phyloP scores from a whole-genome alignment of 2,888 invertebrate species.

The Camponotus fellah region DNA sequence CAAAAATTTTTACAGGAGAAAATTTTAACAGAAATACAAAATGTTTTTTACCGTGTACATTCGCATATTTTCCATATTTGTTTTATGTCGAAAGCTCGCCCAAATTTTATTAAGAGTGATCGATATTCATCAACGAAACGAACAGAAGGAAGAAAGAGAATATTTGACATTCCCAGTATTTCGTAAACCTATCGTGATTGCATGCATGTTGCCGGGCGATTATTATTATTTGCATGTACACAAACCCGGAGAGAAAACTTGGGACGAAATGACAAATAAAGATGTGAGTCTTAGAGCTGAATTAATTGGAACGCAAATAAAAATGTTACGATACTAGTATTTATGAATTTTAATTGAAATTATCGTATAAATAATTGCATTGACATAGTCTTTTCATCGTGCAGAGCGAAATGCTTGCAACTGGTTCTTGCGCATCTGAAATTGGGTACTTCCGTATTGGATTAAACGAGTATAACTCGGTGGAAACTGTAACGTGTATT shows the following conservation, averaged over 20 bases:
- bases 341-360: not conserved
- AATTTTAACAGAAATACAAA: too few relatives aligned
- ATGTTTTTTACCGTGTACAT: too few relatives aligned
- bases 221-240: conserved; percentile 88
- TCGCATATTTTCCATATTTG: not conserved
- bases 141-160: conserved; percentile 48
- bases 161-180: conserved; percentile 81
- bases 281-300: conserved; percentile 67
- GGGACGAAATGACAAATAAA: conserved; percentile 87
- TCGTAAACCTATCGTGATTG: conserved; percentile 82
- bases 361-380: not conserved
- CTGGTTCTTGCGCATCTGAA: conserved; percentile 86
- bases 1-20: too few relatives aligned
- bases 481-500: conserved; percentile 89
- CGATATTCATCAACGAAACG: conserved; percentile 42
- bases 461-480: conserved; percentile 87
- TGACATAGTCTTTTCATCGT: not conserved
- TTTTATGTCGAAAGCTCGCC: conserved; percentile 70
- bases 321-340: not conserved
- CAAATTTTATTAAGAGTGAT: conserved; percentile 66
- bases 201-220: conserved; percentile 88
- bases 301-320: conserved; percentile 5
- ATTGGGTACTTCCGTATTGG: conserved; percentile 89
- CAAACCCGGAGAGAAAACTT: conserved; percentile 88
- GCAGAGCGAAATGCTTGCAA: conserved; percentile 88